Percentiles rank a stretch among this genome's conserved stretches.
Conservation (phyloP, 2,888 invertebrate genomes). For the Tetranychus truncatus region DNA sequence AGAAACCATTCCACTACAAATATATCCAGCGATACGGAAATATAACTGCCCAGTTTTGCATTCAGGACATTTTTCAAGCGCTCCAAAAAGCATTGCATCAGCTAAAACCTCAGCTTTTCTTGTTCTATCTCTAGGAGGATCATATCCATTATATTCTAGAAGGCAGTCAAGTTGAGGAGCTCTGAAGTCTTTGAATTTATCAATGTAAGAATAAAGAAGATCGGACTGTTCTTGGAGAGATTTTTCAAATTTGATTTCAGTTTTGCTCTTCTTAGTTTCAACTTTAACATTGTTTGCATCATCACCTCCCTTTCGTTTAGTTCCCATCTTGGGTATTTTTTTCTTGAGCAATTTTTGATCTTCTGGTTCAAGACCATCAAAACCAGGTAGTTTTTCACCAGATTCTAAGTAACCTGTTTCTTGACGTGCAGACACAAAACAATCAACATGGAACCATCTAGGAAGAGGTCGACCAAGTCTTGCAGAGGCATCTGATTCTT, state of each 20-base stretch:
- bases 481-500: slow-evolving; percentile 55
- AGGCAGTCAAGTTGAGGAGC: slow-evolving; percentile 46
- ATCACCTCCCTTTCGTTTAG: background rate
- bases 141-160: slow-evolving; percentile 49
- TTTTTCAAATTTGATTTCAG: slow-evolving; percentile 39
- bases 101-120: slow-evolving; percentile 32
- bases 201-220: slow-evolving; percentile 46
- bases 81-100: slow-evolving; percentile 74
- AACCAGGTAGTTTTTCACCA: slow-evolving; percentile 59
- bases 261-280: background rate
- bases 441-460: slow-evolving; percentile 76
- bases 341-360: slow-evolving; percentile 47
- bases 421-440: slow-evolving; percentile 57
- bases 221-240: slow-evolving; percentile 53
- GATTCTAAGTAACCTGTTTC: slow-evolving; percentile 53
- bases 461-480: slow-evolving; percentile 48
- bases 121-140: slow-evolving; percentile 37
- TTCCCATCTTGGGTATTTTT: slow-evolving; percentile 28
- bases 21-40: slow-evolving; percentile 45
- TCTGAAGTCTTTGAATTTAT: slow-evolving; percentile 42
- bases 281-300: background rate
- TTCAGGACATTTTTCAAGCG: slow-evolving; percentile 51
- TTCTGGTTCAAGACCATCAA: slow-evolving; percentile 46
- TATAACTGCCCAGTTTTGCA: slow-evolving; percentile 52
- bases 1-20: slow-evolving; percentile 58